These are phyloP conservation scores for Psix sp. DNA, from an alignment of 1,140 invertebrate genomes.

Conservation along the genomic window DNA sequence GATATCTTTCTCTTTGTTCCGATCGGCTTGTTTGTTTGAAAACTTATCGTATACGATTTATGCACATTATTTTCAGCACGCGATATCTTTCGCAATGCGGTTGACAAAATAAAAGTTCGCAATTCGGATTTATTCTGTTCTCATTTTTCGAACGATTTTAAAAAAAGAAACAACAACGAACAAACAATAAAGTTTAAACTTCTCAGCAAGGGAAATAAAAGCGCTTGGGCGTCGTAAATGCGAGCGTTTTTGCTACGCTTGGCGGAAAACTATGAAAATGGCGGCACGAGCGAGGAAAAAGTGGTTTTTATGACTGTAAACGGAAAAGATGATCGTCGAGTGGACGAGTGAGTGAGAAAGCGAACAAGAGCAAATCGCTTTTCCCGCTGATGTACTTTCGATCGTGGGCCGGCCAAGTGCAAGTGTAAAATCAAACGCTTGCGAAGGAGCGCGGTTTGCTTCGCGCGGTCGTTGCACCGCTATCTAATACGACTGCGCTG, in stretches of 20 bases:
- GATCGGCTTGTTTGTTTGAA: neutral
- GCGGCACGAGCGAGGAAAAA: slow-evolving; percentile 27
- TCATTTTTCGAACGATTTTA: no score
- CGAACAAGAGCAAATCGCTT: slow-evolving; percentile 37
- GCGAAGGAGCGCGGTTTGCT: slow-evolving; percentile 39
- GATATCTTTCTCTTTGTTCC: no score
- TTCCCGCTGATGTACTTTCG: slow-evolving; percentile 52
- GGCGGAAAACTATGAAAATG: slow-evolving; percentile 51
- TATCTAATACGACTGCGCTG: slow-evolving; percentile 32
- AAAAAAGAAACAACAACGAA: no score
- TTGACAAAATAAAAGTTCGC: no score
- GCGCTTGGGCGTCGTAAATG: slow-evolving; percentile 33
- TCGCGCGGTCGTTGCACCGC: slow-evolving; percentile 54
- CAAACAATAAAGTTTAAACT: no score
- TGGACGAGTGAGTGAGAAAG: slow-evolving; percentile 8
- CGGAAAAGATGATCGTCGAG: slow-evolving; percentile 23
- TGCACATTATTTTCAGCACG: no score
- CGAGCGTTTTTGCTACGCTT: slow-evolving; percentile 20
- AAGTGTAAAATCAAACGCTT: slow-evolving; percentile 57
- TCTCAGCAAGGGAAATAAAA: no score
- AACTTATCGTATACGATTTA: neutral
- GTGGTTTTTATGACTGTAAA: slow-evolving; percentile 35
- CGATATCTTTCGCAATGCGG: no score
- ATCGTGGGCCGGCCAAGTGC: slow-evolving; percentile 50
- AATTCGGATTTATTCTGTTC: no score